These are phyloP conservation scores for Pristionchus mayeri DNA, from an alignment of 2,888 invertebrate species.

Conservation along the genomic window DNA sequence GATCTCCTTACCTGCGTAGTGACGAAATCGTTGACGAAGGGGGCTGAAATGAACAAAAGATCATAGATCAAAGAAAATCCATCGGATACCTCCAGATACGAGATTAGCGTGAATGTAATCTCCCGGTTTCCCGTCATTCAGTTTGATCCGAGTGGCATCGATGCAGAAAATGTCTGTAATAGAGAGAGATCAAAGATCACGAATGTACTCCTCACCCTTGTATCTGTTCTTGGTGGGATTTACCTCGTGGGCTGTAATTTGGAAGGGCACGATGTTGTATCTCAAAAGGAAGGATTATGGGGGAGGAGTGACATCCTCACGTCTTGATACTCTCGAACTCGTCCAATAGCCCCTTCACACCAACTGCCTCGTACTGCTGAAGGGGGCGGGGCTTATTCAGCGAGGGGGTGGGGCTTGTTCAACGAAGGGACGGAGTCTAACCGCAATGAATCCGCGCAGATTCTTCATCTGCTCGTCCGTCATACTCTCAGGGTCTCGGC, in stretches of 20 bases:
- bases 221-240: constrained; percentile 20
- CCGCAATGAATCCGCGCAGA: background rate
- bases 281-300: background rate
- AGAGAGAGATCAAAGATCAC: background rate
- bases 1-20: too few species aligned
- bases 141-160: background rate
- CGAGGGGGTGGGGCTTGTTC: background rate
- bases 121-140: constrained; percentile 26
- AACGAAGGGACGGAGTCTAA: background rate
- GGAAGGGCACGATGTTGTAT: background rate
- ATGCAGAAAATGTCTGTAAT: constrained; percentile 28
- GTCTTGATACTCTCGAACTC: constrained; percentile 23
- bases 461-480: background rate
- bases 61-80: too few species aligned
- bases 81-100: too few species aligned
- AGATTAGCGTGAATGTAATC: too few species aligned
- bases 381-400: background rate
- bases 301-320: background rate
- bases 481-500: constrained; percentile 4
- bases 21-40: too few species aligned
- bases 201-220: constrained; percentile 1
- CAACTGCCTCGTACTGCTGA: constrained; percentile 25
- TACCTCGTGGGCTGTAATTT: background rate
- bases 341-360: constrained; percentile 32
- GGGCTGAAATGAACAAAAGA: too few species aligned